Evolutionary conservation across 2,888 invertebrate species (phyloP).

Genomic region (Nudaria mundana): DNA sequence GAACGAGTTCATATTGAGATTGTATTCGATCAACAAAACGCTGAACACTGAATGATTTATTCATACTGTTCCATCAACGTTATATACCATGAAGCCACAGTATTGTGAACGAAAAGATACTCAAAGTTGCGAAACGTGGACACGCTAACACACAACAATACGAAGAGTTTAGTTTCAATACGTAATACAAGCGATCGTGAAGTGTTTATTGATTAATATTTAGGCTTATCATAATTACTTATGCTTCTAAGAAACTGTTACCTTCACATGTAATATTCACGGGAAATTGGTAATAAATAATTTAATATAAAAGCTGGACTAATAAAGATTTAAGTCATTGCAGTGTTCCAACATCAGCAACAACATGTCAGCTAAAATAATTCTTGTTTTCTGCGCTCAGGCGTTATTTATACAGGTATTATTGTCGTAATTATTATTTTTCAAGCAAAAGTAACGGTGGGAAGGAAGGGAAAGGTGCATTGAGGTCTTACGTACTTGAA

Average conservation of each 20-base stretch:
- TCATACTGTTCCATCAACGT: background rate
- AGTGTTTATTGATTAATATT: background rate
- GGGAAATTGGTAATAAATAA: background rate
- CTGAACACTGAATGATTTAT: conserved; percentile 6
- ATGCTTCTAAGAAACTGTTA: background rate
- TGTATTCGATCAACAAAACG: conserved; percentile 10
- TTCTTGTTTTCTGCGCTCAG: background rate
- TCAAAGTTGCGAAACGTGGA: background rate
- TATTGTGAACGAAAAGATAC: background rate
- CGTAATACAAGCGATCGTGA: too few species aligned
- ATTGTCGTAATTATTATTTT: too few species aligned
- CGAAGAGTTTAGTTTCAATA: too few species aligned
- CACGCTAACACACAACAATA: background rate
- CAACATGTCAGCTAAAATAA: background rate
- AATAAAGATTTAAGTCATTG: background rate
- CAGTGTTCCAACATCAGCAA: background rate
- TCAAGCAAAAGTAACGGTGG: too few species aligned
- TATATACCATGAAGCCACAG: background rate
- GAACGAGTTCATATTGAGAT: conserved; percentile 20
- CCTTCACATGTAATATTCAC: conserved; percentile 31
- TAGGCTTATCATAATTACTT: background rate
- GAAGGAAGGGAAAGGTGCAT: too few species aligned
- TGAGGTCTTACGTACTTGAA: too few species aligned
- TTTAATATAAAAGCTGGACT: background rate
- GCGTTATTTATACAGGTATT: background rate